Evolutionary conservation across 92 coral and sea anemone species (phyloP).

Genomic region (Actinernus sp.): DNA sequence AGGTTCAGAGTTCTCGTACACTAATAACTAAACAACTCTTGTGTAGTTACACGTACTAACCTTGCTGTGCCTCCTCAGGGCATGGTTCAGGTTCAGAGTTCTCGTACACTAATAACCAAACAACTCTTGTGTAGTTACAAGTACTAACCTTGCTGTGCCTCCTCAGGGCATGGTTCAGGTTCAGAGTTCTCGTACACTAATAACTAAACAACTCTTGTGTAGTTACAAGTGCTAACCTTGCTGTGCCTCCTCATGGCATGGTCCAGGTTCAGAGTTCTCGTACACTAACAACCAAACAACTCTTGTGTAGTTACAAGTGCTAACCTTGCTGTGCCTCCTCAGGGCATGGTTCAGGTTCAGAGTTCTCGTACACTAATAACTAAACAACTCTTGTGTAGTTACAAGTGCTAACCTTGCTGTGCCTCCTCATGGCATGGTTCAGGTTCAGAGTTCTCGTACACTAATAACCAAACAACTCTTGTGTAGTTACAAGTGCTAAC

Average conservation of each 20-base stretch:
- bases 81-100: slow-evolving; percentile 2
- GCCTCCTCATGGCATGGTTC: slow-evolving; percentile 6
- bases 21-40: too few relatives aligned
- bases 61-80: slow-evolving; percentile 4
- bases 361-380: neutral
- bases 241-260: slow-evolving; percentile 2
- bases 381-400: too few relatives aligned
- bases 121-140: too few relatives aligned
- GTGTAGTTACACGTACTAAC: neutral
- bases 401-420: too few relatives aligned
- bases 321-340: slow-evolving; percentile 9
- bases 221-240: too few relatives aligned
- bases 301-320: too few relatives aligned
- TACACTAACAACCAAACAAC: slow-evolving; percentile 12
- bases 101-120: slow-evolving; percentile 2
- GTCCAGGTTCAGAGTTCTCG: neutral
- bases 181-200: slow-evolving; percentile 1
- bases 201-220: too few relatives aligned
- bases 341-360: slow-evolving; percentile 5
- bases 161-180: slow-evolving; percentile 1
- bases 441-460: neutral
- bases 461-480: too few relatives aligned
- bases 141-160: slow-evolving; percentile 6
- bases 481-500: too few relatives aligned
- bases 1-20: too few relatives aligned